Percentiles rank a stretch among this genome's conserved stretches.
Conservation (phyloP, 2,797 vertebrate genomes). For the Borostomias antarcticus region DNA sequence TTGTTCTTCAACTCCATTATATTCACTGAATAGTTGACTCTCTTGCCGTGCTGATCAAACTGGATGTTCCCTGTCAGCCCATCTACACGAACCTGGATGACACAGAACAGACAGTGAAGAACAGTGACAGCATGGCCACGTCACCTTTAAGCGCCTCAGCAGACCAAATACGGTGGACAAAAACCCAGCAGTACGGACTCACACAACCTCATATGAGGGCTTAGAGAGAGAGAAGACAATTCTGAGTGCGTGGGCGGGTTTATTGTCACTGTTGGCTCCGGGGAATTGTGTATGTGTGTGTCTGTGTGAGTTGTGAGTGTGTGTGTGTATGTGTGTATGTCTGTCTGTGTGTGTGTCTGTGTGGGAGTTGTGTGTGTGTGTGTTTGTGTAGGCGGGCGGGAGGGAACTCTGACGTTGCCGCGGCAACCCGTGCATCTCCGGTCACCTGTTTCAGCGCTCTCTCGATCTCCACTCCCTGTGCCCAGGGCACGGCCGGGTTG, state of each 20-base stretch:
- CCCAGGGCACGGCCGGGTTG: constrained; percentile 97
- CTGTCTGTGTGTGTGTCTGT: neutral
- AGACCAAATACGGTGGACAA: neutral
- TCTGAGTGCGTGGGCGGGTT: neutral
- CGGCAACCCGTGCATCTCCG: constrained; percentile 40
- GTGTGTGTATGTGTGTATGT: neutral
- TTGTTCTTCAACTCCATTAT: constrained; percentile 98
- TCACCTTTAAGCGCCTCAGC: neutral
- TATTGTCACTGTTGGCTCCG: constrained; percentile 2
- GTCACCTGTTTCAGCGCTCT: constrained; percentile 95
- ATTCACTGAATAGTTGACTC: constrained; percentile 97
- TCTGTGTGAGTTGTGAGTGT: neutral
- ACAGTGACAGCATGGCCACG: constrained; percentile 1
- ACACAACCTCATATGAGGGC: neutral
- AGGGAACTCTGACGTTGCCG: constrained; percentile 44
- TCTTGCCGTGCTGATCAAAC: constrained; percentile 97
- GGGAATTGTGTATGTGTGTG: neutral
- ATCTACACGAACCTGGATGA: constrained; percentile 90
- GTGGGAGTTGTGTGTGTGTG: neutral
- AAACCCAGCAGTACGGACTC: neutral
- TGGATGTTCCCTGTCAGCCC: constrained; percentile 97
- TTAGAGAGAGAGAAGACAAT: neutral
- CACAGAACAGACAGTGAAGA: constrained; percentile 29
- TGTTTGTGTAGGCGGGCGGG: neutral
- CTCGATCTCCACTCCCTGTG: constrained; percentile 97